Percentiles rank a stretch among this genome's conserved stretches.
Evolutionary conservation across 2,888 invertebrate genomes (phyloP).

Genomic region (Phymatocera aterrima): DNA sequence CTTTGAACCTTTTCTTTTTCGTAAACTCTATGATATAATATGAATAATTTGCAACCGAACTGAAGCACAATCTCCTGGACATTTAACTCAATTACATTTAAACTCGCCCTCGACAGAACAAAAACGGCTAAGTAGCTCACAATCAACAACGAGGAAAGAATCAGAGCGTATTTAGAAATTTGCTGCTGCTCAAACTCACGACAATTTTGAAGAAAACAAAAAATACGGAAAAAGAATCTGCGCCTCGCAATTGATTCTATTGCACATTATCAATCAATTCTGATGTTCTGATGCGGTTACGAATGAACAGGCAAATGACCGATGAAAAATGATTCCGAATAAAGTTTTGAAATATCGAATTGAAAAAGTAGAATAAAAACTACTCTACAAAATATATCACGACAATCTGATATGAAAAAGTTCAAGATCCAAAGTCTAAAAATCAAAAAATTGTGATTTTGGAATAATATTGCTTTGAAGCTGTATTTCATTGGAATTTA

Average conservation of each 20-base stretch:
- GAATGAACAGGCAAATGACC: too few relatives aligned
- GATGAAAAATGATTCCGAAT: too few relatives aligned
- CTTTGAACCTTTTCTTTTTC: slow-evolving; percentile 28
- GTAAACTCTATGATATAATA: neutral
- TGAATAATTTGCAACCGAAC: neutral
- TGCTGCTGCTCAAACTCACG: neutral
- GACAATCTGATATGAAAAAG: neutral
- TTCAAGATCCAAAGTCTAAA: neutral
- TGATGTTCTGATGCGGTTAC: too few relatives aligned
- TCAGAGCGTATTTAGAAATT: slow-evolving; percentile 32
- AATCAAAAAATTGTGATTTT: too few relatives aligned
- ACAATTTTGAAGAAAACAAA: neutral
- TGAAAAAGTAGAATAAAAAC: too few relatives aligned
- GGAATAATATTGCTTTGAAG: too few relatives aligned
- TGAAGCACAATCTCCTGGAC: neutral
- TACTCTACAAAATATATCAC: too few relatives aligned
- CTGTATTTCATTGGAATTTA: neutral
- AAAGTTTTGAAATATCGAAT: too few relatives aligned
- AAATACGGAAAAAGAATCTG: neutral
- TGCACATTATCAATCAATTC: too few relatives aligned
- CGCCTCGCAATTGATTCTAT: too few relatives aligned
- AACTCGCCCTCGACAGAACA: neutral
- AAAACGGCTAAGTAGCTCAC: neutral
- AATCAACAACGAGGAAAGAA: neutral
- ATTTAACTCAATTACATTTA: slow-evolving; percentile 16